Percentiles rank a stretch among this genome's conserved stretches.
phyloP scores from a whole-genome alignment of 2,113 vertebrate species.

The Callaeas wilsoni region DNA sequence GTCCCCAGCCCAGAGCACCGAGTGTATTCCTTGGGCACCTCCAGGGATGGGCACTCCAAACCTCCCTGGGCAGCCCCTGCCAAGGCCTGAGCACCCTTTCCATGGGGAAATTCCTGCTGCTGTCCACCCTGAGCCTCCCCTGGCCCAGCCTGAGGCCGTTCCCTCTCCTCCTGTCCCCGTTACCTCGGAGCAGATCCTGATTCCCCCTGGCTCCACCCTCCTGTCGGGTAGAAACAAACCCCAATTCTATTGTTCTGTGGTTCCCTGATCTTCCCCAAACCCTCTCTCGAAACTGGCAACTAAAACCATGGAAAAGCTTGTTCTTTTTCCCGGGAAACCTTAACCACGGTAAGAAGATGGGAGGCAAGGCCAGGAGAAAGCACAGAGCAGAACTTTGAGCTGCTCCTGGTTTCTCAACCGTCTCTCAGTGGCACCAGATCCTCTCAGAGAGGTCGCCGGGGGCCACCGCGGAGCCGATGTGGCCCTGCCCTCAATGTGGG shows the following conservation, averaged over 20 bases:
- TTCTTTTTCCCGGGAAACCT: not conserved
- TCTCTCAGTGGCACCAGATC: not conserved
- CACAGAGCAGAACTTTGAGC: not conserved
- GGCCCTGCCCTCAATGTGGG: not conserved
- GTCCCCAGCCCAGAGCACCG: not conserved
- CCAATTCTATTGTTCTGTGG: not conserved
- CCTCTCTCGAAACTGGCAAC: not conserved
- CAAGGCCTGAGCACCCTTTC: not conserved
- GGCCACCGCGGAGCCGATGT: not conserved
- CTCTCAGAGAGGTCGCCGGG: not conserved
- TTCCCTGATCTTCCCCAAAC: not conserved
- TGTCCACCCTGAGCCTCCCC: not conserved
- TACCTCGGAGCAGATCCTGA: not conserved
- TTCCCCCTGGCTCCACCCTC: not conserved
- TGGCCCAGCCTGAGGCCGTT: not conserved
- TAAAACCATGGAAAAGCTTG: not conserved
- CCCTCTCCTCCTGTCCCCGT: not conserved
- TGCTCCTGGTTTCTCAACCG: not conserved
- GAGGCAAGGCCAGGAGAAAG: not conserved
- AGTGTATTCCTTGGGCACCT: not conserved
- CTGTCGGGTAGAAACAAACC: not conserved
- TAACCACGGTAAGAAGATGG: not conserved
- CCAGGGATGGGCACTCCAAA: not conserved
- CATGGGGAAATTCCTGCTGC: not conserved
- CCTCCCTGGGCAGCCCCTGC: not conserved